phyloP scores from a whole-genome alignment of 2,888 invertebrate genomes.

The Sarcophaga caerulescens region DNA sequence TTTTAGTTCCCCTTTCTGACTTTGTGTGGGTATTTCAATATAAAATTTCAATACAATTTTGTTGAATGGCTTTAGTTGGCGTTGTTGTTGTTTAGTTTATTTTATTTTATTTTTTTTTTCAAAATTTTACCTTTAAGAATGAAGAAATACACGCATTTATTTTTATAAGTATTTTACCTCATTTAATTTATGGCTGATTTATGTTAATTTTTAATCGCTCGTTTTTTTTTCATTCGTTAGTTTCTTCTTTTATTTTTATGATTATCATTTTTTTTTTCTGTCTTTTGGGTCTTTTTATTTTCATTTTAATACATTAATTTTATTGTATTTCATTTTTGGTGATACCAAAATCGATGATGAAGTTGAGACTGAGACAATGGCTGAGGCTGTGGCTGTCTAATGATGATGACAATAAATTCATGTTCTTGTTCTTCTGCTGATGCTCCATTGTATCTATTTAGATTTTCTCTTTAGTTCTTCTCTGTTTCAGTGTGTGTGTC shows the following conservation, averaged over 20 bases:
- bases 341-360: background rate
- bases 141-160: conserved; percentile 2
- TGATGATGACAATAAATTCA: conserved; percentile 59
- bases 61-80: background rate
- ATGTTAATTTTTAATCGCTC: conserved; percentile 68
- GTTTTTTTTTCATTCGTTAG: conserved; percentile 41
- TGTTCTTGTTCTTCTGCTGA: background rate
- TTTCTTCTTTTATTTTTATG: conserved; percentile 47
- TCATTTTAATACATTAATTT: conserved; percentile 40
- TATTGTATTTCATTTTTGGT: background rate
- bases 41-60: conserved; percentile 9
- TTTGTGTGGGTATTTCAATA: conserved; percentile 20
- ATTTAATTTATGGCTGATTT: conserved; percentile 70
- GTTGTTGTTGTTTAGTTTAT: background rate
- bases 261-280: conserved; percentile 11
- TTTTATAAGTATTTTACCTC: conserved; percentile 65
- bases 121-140: background rate
- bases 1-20: conserved; percentile 1
- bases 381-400: background rate
- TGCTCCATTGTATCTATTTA: conserved; percentile 32
- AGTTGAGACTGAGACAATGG: background rate
- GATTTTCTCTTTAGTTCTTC: conserved; percentile 15
- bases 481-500: conserved; percentile 11
- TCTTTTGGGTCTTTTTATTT: conserved; percentile 9
- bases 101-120: background rate